These are phyloP conservation scores for Cerastis leucographa DNA, from an alignment of 2,888 invertebrate species.

Conservation along the genomic window DNA sequence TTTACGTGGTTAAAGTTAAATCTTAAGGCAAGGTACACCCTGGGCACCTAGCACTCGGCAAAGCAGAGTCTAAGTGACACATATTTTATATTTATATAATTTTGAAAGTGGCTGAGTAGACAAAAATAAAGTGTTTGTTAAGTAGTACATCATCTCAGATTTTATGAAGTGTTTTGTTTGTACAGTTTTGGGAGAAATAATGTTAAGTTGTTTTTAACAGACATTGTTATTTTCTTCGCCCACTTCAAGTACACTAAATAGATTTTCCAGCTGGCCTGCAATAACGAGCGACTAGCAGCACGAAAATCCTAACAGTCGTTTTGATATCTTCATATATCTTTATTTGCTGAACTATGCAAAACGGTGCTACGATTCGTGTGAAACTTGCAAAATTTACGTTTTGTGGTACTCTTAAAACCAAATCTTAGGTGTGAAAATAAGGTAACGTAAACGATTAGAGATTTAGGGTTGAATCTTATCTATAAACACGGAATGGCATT, in stretches of 20 bases:
- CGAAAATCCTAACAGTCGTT: not conserved
- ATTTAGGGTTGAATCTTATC: too few relatives aligned
- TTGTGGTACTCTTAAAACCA: too few relatives aligned
- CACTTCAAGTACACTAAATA: not conserved
- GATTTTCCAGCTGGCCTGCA: not conserved
- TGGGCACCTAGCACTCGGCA: too few relatives aligned
- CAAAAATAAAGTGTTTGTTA: not conserved
- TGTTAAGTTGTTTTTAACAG: not conserved
- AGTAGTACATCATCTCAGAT: not conserved
- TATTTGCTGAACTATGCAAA: too few relatives aligned
- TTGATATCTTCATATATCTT: not conserved
- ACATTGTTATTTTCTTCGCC: not conserved
- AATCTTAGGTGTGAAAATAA: too few relatives aligned
- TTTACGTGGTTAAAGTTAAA: not conserved
- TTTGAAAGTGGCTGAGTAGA: too few relatives aligned
- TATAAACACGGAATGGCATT: too few relatives aligned
- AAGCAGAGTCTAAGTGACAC: too few relatives aligned
- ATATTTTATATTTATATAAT: too few relatives aligned
- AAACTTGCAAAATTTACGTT: too few relatives aligned
- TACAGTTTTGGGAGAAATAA: not conserved
- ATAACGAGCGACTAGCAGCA: not conserved
- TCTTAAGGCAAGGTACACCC: not conserved
- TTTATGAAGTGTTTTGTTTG: conserved; percentile 2
- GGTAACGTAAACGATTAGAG: too few relatives aligned
- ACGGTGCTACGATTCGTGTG: too few relatives aligned